phyloP scores from a whole-genome alignment of 2,797 vertebrate genomes.

The Esox lucius region DNA sequence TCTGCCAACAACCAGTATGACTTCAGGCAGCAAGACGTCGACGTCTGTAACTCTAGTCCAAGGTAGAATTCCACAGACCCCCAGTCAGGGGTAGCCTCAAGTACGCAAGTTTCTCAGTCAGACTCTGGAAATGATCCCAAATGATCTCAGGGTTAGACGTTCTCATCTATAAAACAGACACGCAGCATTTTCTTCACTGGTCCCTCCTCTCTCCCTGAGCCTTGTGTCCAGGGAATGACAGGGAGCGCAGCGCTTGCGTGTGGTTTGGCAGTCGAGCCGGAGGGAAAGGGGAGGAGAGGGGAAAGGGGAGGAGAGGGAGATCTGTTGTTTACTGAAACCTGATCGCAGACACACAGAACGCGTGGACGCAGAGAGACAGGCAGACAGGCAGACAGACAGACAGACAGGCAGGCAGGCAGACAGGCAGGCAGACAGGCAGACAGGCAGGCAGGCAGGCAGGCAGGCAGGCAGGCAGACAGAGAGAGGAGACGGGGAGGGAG shows the following conservation, averaged over 20 bases:
- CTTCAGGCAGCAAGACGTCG: neutral
- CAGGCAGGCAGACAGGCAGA: no score
- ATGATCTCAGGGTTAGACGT: neutral
- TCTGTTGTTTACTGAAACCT: slow-evolving; percentile 20
- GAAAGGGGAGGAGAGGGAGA: neutral
- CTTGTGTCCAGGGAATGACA: slow-evolving; percentile 7
- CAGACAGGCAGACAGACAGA: no score
- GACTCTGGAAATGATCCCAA: neutral
- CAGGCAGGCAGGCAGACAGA: no score
- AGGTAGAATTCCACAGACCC: neutral
- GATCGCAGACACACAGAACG: neutral
- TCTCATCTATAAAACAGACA: neutral
- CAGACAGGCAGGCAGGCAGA: no score
- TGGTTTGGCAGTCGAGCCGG: slow-evolving; percentile 2
- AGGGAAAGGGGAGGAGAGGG: slow-evolving; percentile 1
- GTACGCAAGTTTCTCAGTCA: neutral
- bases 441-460: no score
- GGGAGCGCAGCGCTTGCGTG: neutral
- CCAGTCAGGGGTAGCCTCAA: neutral
- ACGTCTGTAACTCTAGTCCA: neutral
- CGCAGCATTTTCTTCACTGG: neutral
- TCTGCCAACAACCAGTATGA: neutral
- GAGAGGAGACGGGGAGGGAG: neutral
- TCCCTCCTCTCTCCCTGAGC: neutral
- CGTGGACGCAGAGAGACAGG: no score